Conservation (phyloP, 1,140 invertebrate species). For the Drosophila sulfurigaster region DNA sequence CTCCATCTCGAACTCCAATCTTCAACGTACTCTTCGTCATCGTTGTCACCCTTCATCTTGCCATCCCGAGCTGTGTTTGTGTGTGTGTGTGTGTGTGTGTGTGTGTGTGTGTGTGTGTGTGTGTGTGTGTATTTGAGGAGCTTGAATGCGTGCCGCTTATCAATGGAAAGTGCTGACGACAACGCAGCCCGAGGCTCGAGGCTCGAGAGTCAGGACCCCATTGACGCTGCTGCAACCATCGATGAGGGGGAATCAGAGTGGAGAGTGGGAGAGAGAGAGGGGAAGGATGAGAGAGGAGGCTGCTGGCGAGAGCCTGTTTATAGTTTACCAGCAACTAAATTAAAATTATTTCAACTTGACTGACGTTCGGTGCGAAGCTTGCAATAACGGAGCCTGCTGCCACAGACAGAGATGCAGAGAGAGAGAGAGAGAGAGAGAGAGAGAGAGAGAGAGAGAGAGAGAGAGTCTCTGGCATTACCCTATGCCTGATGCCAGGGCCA, state of each 20-base stretch:
- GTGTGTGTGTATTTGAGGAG: neutral
- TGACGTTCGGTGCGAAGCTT: constrained; percentile 60
- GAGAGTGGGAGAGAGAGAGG: neutral
- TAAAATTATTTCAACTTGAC: constrained; percentile 79
- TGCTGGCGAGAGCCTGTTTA: constrained; percentile 60
- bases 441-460: no score
- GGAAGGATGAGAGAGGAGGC: neutral
- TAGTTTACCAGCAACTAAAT: constrained; percentile 76
- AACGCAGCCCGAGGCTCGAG: constrained; percentile 27
- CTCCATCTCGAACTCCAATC: neutral
- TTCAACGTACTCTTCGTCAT: neutral
- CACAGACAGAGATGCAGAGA: neutral
- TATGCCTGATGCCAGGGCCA: constrained; percentile 37
- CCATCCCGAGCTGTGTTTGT: neutral
- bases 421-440: neutral
- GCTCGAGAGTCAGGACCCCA: constrained; percentile 29
- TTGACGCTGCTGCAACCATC: neutral
- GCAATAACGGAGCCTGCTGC: constrained; percentile 63
- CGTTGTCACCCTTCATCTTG: constrained; percentile 25
- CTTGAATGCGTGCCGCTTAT: constrained; percentile 61
- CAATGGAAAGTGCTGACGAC: constrained; percentile 71
- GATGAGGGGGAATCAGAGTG: neutral
- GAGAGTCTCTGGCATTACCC: constrained; percentile 12
- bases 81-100: neutral
- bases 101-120: no score